Conservation (phyloP, 2,888 invertebrate genomes). For the Rhimphoctona megacephalus region DNA sequence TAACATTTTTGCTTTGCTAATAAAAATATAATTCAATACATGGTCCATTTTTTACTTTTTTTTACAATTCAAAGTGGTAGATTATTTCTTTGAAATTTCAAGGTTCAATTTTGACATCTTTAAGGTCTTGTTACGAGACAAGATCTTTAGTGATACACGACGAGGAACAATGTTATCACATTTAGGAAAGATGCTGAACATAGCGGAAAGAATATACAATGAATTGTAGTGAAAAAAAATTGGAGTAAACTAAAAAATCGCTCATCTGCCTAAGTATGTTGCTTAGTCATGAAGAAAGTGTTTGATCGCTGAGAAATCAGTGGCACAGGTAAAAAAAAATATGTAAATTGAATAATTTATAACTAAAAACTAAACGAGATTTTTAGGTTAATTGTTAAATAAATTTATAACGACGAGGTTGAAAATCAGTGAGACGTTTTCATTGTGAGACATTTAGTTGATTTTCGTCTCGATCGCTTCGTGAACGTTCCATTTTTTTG, state of each 20-base stretch:
- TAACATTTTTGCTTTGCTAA: constrained; percentile 13
- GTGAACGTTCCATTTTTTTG: constrained; percentile 3
- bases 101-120: neutral
- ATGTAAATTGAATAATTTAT: constrained; percentile 1
- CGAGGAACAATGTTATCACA: constrained; percentile 54
- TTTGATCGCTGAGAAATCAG: neutral
- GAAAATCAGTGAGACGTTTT: neutral
- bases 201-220: neutral
- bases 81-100: neutral
- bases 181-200: constrained; percentile 14
- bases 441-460: neutral
- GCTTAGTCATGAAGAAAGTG: neutral
- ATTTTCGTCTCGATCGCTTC: constrained; percentile 10
- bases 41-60: neutral
- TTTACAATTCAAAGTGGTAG: neutral
- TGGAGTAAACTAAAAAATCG: neutral
- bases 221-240: neutral
- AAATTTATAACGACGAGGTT: constrained; percentile 20
- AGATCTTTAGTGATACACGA: neutral
- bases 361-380: constrained; percentile 7
- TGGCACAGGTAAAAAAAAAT: neutral
- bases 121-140: neutral
- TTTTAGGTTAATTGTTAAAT: constrained; percentile 15
- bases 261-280: neutral
- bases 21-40: neutral